Percentiles rank a stretch among this genome's conserved stretches.
phyloP scores from a whole-genome alignment of 1,140 invertebrate species.

The Pseudomyrmex flavicornis region DNA sequence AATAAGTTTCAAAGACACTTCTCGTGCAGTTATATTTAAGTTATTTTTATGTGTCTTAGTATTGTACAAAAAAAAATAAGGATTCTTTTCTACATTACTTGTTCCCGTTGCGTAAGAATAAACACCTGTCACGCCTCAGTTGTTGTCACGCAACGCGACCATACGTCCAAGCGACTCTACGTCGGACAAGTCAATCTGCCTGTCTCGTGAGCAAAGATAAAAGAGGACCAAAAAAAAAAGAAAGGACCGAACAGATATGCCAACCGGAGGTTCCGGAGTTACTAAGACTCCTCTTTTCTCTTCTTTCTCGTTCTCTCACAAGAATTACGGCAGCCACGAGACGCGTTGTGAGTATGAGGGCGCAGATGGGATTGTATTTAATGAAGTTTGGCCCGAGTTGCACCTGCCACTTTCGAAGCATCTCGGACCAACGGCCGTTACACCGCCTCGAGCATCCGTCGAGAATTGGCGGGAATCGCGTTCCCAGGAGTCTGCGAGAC shows the following conservation, averaged over 20 bases:
- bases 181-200: conserved; percentile 22
- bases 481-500: conserved; percentile 59
- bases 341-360: conserved; percentile 80
- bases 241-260: conserved; percentile 1
- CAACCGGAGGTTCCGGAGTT: conserved; percentile 62
- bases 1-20: neutral
- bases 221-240: conserved; percentile 14
- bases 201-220: conserved; percentile 35
- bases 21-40: neutral
- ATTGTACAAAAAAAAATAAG: neutral
- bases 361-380: conserved; percentile 84
- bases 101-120: neutral
- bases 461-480: conserved; percentile 77
- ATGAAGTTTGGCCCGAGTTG: conserved; percentile 83
- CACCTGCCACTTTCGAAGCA: conserved; percentile 82
- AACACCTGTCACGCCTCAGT: conserved; percentile 44
- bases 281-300: conserved; percentile 59
- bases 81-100: neutral
- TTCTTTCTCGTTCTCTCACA: conserved; percentile 28
- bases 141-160: conserved; percentile 32
- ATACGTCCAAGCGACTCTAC: conserved; percentile 25
- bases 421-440: conserved; percentile 80
- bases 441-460: conserved; percentile 72
- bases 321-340: conserved; percentile 67
- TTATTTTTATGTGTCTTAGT: neutral